Evolutionary conservation across 2,797 vertebrate species (phyloP), one percentile per base, ranked within the genome.

Genomic region (Enteromius mattozi): DNA sequence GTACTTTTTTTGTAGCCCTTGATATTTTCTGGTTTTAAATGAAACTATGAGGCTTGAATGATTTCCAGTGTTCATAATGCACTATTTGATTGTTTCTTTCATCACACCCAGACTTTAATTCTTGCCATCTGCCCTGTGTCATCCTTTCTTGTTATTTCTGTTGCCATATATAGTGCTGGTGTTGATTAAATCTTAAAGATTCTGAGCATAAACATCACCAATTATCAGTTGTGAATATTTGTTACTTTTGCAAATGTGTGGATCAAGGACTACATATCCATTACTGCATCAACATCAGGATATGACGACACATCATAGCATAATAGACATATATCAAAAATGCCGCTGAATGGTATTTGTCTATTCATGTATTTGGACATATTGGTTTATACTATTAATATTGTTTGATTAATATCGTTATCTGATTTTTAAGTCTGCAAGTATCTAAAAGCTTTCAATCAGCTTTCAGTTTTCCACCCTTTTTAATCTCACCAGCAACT

Each of bases 221-320:
- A 19, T 76, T 51, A 82, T 74, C 80, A 82, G 56, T 4, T 82
- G 35, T 47, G 54, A 72, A 40, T 19, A 37, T 61, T 27, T 72
- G 69, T 63, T 24, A 63, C 19, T 30, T 72, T 37, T 14, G 17
- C 6, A 61, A 17, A 54, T 61, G 69, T 47, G 54, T 16, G 14
- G 40, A 69, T 69, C 21, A 61, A 17, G 30, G 2, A 8, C 8
- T 47, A 9, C 24, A n/a, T 24, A 45, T 45, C 27, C 13, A 42
- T 51, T 30, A 33, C 76, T 13, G 24, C 17, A 80, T 40, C n/a
- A 59, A 16, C 13, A 59, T 61, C n/a, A 61, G 56, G n/a, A 61
- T 13, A 61, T 14, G 13, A 61, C 4, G 12, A 59, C 56, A 59
- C 35, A 19, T 68, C 35, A 69, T 69, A 19, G 3, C n/a, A 24